Percentiles rank a stretch among this genome's conserved stretches.
Evolutionary conservation across 2,888 invertebrate genomes (phyloP).

Genomic region (Phengaris arion): DNA sequence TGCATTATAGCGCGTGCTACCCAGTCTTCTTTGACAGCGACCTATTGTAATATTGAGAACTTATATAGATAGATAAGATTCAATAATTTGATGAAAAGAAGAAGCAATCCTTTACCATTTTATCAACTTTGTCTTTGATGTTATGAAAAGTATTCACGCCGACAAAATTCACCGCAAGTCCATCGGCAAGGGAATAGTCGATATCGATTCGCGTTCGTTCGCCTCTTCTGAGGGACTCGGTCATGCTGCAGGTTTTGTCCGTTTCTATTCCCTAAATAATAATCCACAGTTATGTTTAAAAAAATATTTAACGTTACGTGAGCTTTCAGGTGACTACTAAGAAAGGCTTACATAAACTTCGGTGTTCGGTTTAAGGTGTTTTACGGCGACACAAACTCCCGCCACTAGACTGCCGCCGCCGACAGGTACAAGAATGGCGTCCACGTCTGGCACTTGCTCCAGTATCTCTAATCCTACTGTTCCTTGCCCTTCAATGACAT

Average conservation of each 20-base stretch:
- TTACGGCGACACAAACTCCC: conserved; percentile 91
- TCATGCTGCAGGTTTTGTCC: conserved; percentile 65
- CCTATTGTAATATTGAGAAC: conserved; percentile 49
- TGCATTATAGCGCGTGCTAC: conserved; percentile 89
- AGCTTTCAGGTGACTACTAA: background rate
- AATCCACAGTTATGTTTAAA: background rate
- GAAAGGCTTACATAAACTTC: conserved; percentile 87
- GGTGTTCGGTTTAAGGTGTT: conserved; percentile 89
- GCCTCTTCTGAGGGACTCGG: conserved; percentile 80
- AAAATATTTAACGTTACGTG: background rate
- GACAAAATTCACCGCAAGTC: conserved; percentile 75
- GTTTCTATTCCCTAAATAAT: conserved; percentile 59
- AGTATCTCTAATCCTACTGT: conserved; percentile 95
- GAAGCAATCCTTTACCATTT: conserved; percentile 56
- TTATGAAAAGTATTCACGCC: conserved; percentile 68
- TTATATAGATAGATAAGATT: background rate
- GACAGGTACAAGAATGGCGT: conserved; percentile 93
- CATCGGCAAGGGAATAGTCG: conserved; percentile 89
- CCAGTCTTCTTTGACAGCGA: conserved; percentile 91
- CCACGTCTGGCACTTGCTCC: conserved; percentile 91
- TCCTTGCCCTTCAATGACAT: conserved; percentile 96
- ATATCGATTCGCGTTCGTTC: conserved; percentile 83
- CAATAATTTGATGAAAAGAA: background rate
- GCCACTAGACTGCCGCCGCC: conserved; percentile 96
- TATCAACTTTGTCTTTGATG: conserved; percentile 62